phyloP scores from a whole-genome alignment of 2,113 vertebrate species.

The Vombatus ursinus region DNA sequence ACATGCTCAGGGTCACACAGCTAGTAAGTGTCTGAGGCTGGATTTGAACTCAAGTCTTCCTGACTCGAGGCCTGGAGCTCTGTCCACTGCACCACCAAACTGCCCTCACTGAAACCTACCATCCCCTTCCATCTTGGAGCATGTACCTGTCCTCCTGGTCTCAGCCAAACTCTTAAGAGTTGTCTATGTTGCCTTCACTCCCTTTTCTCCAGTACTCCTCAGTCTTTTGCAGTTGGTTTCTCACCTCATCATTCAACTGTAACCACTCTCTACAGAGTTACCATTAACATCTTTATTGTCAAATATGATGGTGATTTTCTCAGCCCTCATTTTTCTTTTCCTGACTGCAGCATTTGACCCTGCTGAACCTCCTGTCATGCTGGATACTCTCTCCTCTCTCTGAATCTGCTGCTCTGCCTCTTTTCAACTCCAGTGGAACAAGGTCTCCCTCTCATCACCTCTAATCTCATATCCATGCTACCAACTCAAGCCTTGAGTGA shows the following conservation, averaged over 20 bases:
- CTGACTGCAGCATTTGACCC: too few relatives aligned
- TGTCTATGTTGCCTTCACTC: not conserved
- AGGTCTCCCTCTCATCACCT: not conserved
- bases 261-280: not conserved
- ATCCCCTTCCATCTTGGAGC: not conserved
- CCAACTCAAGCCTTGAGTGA: not conserved
- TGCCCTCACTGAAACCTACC: not conserved
- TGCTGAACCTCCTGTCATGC: not conserved
- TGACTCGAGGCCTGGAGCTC: not conserved
- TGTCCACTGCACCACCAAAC: not conserved
- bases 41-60: not conserved
- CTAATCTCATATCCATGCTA: not conserved
- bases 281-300: not conserved
- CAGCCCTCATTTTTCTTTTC: not conserved
- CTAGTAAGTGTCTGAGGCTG: not conserved
- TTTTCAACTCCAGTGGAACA: not conserved
- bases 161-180: not conserved
- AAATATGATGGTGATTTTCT: not conserved
- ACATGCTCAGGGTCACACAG: not conserved
- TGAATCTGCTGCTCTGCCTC: not conserved
- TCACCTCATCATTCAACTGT: not conserved
- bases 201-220: not conserved
- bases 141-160: not conserved
- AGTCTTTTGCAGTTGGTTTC: not conserved
- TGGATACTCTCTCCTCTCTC: not conserved